phyloP scores from a whole-genome alignment of 1,140 invertebrate species.

The Caenorhabditis remanei region DNA sequence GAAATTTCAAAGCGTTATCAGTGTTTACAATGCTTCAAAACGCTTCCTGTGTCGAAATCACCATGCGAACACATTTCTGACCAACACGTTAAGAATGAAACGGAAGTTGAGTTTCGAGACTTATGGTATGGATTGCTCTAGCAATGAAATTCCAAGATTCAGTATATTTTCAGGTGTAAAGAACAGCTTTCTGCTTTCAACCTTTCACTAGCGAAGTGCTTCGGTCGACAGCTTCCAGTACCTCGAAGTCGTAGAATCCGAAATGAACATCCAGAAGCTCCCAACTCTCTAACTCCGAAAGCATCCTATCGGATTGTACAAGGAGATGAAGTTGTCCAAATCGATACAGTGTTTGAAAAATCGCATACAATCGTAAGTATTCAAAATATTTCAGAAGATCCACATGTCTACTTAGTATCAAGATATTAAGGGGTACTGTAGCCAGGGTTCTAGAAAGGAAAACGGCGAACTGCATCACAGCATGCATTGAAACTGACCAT shows the following conservation, averaged over 20 bases:
- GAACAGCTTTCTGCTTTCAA: background rate
- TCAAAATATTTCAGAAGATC: background rate
- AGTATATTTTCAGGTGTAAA: background rate
- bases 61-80: conserved; percentile 29
- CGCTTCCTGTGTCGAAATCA: conserved; percentile 39
- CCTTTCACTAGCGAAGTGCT: background rate
- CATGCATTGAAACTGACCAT: too few relatives aligned
- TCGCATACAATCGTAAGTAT: background rate
- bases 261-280: background rate
- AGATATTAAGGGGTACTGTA: too few relatives aligned
- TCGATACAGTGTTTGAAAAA: conserved; percentile 2
- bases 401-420: too few relatives aligned
- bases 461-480: too few relatives aligned
- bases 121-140: background rate
- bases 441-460: too few relatives aligned
- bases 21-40: conserved; percentile 7
- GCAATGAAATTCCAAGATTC: background rate
- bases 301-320: conserved; percentile 13
- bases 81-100: background rate
- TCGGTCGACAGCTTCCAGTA: background rate
- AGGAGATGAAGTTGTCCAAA: conserved; percentile 21
- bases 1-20: conserved; percentile 22
- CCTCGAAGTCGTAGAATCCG: conserved; percentile 17
- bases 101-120: background rate
- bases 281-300: background rate